Conservation (phyloP, 2,797 vertebrate species). For the Lutjanus argentimaculatus region DNA sequence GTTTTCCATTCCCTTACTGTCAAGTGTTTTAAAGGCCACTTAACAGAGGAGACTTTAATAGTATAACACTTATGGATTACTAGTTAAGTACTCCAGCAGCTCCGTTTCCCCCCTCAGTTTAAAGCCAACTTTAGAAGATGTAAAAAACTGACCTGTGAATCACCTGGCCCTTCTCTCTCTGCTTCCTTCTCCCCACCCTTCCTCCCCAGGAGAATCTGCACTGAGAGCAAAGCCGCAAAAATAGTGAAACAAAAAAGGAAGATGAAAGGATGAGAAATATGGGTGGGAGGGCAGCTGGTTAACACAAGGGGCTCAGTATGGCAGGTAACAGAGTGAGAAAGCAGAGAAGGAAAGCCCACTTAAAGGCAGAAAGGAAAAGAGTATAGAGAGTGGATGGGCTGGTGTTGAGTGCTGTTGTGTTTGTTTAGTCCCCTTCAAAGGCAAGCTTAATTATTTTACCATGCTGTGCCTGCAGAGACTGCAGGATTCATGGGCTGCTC, state of each 20-base stretch:
- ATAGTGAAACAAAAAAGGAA: conserved; percentile 49
- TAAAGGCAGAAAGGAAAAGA: conserved; percentile 48
- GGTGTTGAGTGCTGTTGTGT: conserved; percentile 87
- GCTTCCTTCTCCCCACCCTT: conserved; percentile 56
- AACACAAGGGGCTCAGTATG: conserved; percentile 57
- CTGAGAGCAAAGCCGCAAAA: conserved; percentile 51
- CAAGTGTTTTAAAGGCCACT: conserved; percentile 68
- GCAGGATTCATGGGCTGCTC: conserved; percentile 78
- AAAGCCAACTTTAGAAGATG: conserved; percentile 69
- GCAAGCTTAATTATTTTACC: conserved; percentile 88
- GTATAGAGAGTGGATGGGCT: conserved; percentile 54
- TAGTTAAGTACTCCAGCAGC: conserved; percentile 77
- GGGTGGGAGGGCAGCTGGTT: conserved; percentile 60
- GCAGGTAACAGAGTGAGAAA: conserved; percentile 81
- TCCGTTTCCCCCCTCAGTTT: conserved; percentile 49
- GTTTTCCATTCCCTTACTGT: conserved; percentile 60
- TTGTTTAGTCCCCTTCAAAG: conserved; percentile 90
- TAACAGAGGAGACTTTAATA: conserved; percentile 64
- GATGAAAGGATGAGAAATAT: conserved; percentile 64
- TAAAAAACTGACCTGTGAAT: conserved; percentile 80
- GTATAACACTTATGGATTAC: conserved; percentile 73
- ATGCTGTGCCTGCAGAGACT: conserved; percentile 81
- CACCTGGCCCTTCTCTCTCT: conserved; percentile 66
- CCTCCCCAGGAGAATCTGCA: conserved; percentile 64
- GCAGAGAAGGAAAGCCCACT: conserved; percentile 74